Base-by-base conservation (phyloP, 1,140 invertebrate species). In the Rhagoletis zephyria region DNA sequence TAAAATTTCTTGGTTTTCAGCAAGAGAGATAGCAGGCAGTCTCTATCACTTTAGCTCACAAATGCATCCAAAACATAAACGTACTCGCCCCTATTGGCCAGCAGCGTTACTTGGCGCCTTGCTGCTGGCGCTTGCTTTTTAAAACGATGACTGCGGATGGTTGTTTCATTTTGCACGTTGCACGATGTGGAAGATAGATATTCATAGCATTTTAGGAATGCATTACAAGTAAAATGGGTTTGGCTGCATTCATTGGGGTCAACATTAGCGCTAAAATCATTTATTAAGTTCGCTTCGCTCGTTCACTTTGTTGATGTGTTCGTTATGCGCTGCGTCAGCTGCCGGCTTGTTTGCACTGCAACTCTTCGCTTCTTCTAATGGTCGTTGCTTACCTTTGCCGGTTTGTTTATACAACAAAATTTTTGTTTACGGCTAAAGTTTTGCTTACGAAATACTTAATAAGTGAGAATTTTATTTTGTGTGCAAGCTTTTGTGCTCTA, bases 261-360 rank as follows among this genome's bases (percentile, higher is more conserved):
- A 81, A 81, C 45, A 81, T 81, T 81, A 81, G 48, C 74, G 74
- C 48, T 59, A 81, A 81, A 81, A 56, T 81, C 74, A 81, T 81
- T 81, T 81, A 59, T 81, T 81, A 81, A 81, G 74, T 81, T 81
- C 45, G n/a, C n/a, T 81, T 56, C 48, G 4, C 9, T 51, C 16
- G 48, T 9, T 10, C 5, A 19, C 51, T 48, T 45, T 86, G 9
- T 86, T 86, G 14, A 6, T 51, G 10, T 63, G 1, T 85, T 63
- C 12, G 10, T 86, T 40, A 10, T 56, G 74, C 51, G 42, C 30
- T 74, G 40, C 14, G 40, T 7, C 64, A 9, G 19, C 48, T 74
- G 70, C 4, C 45, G 74, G 48, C 74, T 51, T 30, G 4, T 81
- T 56, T 81, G n/a, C 7, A 19, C 10, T 40, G 48, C 42, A 45